Evolutionary conservation across 2,113 vertebrate genomes (phyloP), one percentile per base, ranked within the genome.

Genomic region (Pipra filicauda): DNA sequence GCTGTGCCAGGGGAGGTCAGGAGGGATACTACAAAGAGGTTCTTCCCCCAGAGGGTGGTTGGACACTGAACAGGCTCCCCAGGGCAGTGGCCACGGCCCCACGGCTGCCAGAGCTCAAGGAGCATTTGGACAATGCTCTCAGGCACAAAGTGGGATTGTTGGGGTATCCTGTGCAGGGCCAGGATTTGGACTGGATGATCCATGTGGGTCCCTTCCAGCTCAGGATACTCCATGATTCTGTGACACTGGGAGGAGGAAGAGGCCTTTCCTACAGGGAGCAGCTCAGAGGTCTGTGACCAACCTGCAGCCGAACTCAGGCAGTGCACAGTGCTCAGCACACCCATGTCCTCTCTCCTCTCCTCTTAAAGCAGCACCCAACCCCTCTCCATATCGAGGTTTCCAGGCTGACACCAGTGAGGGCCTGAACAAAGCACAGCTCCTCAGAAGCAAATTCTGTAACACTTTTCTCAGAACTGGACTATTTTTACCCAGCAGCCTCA

Each of bases 121-220:
- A 8, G 15, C 0, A 0, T 27, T 70, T 27, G 64, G 71, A 23
- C 9, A 83, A 0, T 0, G 0, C n/a, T 15, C 2, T 2, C 33
- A 55, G 30, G 33, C 6, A 0, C 55, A 49, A 17, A 41, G 35
- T 43, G 57, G 30, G 48, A 22, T 5, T 84, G 20, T 0, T 55
- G 41, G 35, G 26, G 41, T 11, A 31, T 37, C 22, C n/a, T 64
- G 49, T 8, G 31, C n/a, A 57, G 35, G 35, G 21, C 1, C 12
- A 14, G 21, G 41, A 12, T 2, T 2, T 41, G 41, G 48, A 43
- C 30, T 69, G 0, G 0, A 16, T 35, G 48, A 70, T 41, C 57
- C 26, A 4, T 37, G 41, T 49, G 18, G 15, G 31, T 7, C 41
- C 27, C 12, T 49, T 43, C 64, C 57, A 5, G 31, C 22, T 57